These are phyloP conservation scores for Melolontha melolontha DNA, from an alignment of 2,888 invertebrate genomes.

Conservation along the genomic window DNA sequence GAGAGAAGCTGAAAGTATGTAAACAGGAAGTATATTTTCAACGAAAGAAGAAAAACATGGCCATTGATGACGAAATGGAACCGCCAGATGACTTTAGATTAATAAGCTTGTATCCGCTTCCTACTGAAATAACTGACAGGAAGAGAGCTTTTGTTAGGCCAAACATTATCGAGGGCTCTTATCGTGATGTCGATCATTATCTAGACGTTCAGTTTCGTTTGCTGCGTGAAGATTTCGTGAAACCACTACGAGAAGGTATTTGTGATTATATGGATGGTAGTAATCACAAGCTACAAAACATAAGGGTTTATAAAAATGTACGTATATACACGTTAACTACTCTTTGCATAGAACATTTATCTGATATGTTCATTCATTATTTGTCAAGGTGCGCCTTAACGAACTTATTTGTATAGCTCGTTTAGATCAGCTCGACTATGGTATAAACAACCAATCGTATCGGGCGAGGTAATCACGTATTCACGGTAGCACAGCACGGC, in stretches of 20 bases:
- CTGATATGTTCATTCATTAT: too few relatives aligned
- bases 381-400: too few relatives aligned
- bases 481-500: too few relatives aligned
- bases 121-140: slow-evolving; percentile 60
- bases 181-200: slow-evolving; percentile 74
- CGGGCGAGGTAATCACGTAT: too few relatives aligned
- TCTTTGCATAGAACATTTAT: too few relatives aligned
- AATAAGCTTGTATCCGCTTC: slow-evolving; percentile 68
- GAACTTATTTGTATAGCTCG: too few relatives aligned
- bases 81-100: slow-evolving; percentile 66
- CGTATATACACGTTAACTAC: too few relatives aligned
- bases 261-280: neutral
- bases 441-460: too few relatives aligned
- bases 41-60: slow-evolving; percentile 1
- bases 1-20: slow-evolving; percentile 59
- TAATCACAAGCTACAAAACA: slow-evolving; percentile 58
- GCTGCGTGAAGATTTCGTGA: slow-evolving; percentile 72
- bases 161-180: slow-evolving; percentile 73
- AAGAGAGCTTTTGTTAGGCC: slow-evolving; percentile 66
- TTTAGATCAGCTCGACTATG: too few relatives aligned
- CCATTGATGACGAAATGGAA: neutral
- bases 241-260: slow-evolving; percentile 70
- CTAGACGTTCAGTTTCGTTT: too few relatives aligned
- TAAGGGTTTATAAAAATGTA: slow-evolving; percentile 46
- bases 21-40: slow-evolving; percentile 58